Evolutionary conservation across 2,797 vertebrate genomes (phyloP).

Genomic region (Acomys russatus): DNA sequence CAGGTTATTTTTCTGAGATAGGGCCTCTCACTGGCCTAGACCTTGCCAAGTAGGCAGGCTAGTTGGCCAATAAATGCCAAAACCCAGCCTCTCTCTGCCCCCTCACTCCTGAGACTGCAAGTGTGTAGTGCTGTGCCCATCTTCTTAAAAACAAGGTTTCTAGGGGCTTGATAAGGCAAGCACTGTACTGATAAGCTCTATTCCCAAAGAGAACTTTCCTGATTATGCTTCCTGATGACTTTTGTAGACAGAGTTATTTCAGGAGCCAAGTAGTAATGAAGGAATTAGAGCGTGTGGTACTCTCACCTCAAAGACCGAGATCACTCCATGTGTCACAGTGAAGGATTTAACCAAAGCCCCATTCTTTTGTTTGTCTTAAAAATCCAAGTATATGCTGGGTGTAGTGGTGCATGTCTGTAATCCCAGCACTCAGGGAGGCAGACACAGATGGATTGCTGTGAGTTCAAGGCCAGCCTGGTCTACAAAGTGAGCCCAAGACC

Average conservation of each 20-base stretch:
- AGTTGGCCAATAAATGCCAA: not conserved
- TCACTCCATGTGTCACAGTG: not conserved
- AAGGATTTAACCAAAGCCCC: not conserved
- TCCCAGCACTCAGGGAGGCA: too few relatives aligned
- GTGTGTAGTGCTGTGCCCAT: not conserved
- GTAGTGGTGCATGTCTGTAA: too few relatives aligned
- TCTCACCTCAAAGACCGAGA: constrained; percentile 20
- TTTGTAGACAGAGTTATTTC: constrained; percentile 50
- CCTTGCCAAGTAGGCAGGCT: not conserved
- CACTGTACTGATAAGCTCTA: not conserved
- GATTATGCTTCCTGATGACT: constrained; percentile 34
- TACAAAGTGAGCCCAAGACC: too few relatives aligned
- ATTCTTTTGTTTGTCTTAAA: constrained; percentile 52
- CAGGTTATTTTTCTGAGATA: not conserved
- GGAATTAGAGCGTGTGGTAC: constrained; percentile 51
- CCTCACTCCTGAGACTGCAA: not conserved
- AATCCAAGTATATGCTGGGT: not conserved
- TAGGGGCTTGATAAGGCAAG: not conserved
- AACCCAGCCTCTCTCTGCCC: too few relatives aligned
- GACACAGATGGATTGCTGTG: too few relatives aligned
- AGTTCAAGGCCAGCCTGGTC: too few relatives aligned
- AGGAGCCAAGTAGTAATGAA: constrained; percentile 51
- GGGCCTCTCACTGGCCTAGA: not conserved
- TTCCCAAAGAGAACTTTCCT: not conserved
- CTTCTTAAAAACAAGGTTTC: not conserved